Evolutionary conservation across 2,888 invertebrate species (phyloP), one percentile per base, ranked within the genome.

Genomic region (Leucophenga montana): DNA sequence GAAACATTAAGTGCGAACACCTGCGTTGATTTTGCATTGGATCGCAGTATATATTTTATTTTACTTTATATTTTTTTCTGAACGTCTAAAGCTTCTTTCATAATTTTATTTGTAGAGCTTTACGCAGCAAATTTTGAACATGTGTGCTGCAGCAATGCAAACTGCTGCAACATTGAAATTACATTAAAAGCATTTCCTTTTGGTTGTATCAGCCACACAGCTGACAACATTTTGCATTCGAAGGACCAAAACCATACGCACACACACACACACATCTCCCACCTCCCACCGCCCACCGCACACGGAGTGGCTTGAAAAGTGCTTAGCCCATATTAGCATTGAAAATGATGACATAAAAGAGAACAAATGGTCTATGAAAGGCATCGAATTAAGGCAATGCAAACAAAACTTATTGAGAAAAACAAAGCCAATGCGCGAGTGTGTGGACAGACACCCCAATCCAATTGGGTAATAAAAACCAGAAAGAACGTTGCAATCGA

Each of bases 201-300:
- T 64, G 56, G 13, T 33, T 14, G n/a, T 14, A 59, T 4, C 57
- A 59, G n/a, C 59, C 44, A 66, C 73, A 71, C 76, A 77, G 73
- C 77, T 76, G 77, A 76, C 76, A 77, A 67, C 75, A 77, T 77
- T 77, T 77, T 68, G 39, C 11, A 8, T 11, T 39, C 39, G 39
- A 39, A 39, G 39, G 39, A 39, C 39, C 39, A 39, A 11, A 27
- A 4, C 27, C 4, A 27, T 27, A 27, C 27, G n/a, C n/a, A n/a
- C n/a, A n/a, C n/a, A n/a, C n/a, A n/a, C n/a, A n/a, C n/a, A n/a
- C n/a, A n/a, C n/a, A n/a, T n/a, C n/a, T n/a, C n/a, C n/a, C n/a
- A n/a, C n/a, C n/a, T n/a, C n/a, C n/a, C 33, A 33, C 33, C 3
- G 33, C 33, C 33, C 33, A 33, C 33, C 3, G 33, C 33, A 39